A percentile compares a stretch with the other conserved stretches of the same genome.
phyloP scores from a whole-genome alignment of 2,888 invertebrate species.

The Ormyrus nitidulus region DNA sequence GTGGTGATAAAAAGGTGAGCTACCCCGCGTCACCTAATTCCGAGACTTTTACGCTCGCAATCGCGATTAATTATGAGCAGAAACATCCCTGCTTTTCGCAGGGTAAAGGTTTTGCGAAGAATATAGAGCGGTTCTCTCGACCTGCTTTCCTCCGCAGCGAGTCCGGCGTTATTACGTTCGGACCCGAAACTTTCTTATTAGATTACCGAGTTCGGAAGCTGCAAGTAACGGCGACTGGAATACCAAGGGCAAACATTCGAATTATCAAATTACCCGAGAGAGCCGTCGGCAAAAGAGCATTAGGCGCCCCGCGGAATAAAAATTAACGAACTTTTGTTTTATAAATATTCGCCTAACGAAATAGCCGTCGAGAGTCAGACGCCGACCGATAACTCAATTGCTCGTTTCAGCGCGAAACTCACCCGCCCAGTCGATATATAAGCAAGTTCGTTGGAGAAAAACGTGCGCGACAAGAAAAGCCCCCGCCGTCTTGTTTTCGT shows the following conservation, averaged over 20 bases:
- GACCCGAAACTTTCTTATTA: conserved; percentile 56
- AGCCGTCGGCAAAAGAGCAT: background rate
- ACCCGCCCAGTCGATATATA: too few species aligned
- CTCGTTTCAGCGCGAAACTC: too few species aligned
- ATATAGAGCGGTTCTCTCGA: conserved; percentile 16
- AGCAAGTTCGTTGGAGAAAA: background rate
- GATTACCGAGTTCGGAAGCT: conserved; percentile 54
- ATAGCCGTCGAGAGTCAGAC: background rate
- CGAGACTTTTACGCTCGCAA: conserved; percentile 12
- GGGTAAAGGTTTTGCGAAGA: background rate
- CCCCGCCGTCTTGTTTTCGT: conserved; percentile 48
- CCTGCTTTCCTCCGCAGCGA: conserved; percentile 62
- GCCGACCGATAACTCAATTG: conserved; percentile 22
- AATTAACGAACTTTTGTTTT: conserved; percentile 36
- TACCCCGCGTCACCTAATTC: too few species aligned
- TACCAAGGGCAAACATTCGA: conserved; percentile 58
- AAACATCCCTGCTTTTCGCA: too few species aligned
- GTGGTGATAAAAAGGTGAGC: too few species aligned
- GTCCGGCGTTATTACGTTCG: conserved; percentile 55
- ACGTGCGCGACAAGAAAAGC: conserved; percentile 1
- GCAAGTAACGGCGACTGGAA: conserved; percentile 62
- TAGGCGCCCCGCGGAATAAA: conserved; percentile 3
- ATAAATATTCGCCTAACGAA: conserved; percentile 17
- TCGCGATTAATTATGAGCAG: conserved; percentile 10
- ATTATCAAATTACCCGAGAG: conserved; percentile 59